Conservation (phyloP, 2,797 vertebrate species). For the Amblyopsis hoosieri region DNA sequence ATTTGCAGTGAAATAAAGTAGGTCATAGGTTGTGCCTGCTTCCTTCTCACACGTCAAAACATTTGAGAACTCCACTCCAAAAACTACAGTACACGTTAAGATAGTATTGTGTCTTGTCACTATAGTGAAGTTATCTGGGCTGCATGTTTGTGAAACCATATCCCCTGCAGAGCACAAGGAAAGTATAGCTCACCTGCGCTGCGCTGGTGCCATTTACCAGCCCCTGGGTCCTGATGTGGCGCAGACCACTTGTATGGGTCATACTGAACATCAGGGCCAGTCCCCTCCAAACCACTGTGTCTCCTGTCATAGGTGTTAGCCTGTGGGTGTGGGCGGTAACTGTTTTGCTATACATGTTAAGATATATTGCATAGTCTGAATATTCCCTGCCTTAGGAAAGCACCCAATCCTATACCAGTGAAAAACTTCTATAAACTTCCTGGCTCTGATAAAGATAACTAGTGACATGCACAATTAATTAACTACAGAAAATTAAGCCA, state of each 20-base stretch:
- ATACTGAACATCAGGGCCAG: constrained; percentile 52
- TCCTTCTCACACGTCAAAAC: too few species aligned
- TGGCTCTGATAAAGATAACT: background rate
- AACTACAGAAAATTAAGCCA: background rate
- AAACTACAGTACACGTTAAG: background rate
- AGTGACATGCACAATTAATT: background rate
- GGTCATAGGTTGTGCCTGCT: too few species aligned
- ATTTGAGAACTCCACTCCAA: too few species aligned
- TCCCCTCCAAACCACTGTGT: constrained; percentile 60
- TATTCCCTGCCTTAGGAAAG: constrained; percentile 8
- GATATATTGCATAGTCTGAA: background rate
- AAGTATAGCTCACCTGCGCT: constrained; percentile 36
- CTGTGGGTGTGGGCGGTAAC: background rate
- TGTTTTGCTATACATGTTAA: constrained; percentile 3
- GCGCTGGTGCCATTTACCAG: constrained; percentile 21
- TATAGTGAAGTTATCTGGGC: constrained; percentile 12
- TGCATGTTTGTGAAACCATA: constrained; percentile 38
- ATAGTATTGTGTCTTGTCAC: background rate
- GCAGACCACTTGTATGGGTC: constrained; percentile 24
- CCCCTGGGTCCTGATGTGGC: constrained; percentile 33
- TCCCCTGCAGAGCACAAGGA: constrained; percentile 4
- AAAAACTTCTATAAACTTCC: constrained; percentile 18
- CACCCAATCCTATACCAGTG: constrained; percentile 27
- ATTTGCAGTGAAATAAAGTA: too few species aligned
- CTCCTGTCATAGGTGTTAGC: constrained; percentile 59